A percentile compares a stretch with the other conserved stretches of the same genome.
Conservation (phyloP, 2,888 invertebrate species). For the Creontiades dilutus region DNA sequence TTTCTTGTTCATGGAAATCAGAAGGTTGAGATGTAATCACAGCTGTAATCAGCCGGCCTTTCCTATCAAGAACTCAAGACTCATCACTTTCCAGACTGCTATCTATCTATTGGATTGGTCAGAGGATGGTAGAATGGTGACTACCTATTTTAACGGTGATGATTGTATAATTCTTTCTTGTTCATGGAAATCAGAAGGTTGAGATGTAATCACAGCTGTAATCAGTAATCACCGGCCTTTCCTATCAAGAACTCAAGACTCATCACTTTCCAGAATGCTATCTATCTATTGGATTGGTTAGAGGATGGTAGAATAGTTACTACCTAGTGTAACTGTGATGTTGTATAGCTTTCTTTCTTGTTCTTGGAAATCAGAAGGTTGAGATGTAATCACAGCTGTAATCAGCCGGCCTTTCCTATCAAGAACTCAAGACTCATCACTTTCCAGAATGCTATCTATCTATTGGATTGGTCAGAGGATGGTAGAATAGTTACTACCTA, state of each 20-base stretch:
- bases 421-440: slow-evolving; percentile 44
- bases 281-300: neutral
- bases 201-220: slow-evolving; percentile 44
- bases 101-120: neutral
- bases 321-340: neutral
- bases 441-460: neutral
- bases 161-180: too few species aligned
- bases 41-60: slow-evolving; percentile 48
- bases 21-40: slow-evolving; percentile 4
- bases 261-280: neutral
- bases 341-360: neutral
- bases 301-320: neutral
- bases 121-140: too few species aligned
- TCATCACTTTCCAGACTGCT: neutral
- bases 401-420: slow-evolving; percentile 64
- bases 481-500: too few species aligned
- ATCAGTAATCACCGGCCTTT: slow-evolving; percentile 58
- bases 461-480: neutral
- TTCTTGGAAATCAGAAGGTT: slow-evolving; percentile 29
- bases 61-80: slow-evolving; percentile 31
- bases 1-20: neutral
- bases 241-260: slow-evolving; percentile 51
- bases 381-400: slow-evolving; percentile 48
- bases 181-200: slow-evolving; percentile 23
- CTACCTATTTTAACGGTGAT: neutral